Evolutionary conservation across 2,797 vertebrate genomes (phyloP).

Genomic region (Pipistrellus pipistrellus): DNA sequence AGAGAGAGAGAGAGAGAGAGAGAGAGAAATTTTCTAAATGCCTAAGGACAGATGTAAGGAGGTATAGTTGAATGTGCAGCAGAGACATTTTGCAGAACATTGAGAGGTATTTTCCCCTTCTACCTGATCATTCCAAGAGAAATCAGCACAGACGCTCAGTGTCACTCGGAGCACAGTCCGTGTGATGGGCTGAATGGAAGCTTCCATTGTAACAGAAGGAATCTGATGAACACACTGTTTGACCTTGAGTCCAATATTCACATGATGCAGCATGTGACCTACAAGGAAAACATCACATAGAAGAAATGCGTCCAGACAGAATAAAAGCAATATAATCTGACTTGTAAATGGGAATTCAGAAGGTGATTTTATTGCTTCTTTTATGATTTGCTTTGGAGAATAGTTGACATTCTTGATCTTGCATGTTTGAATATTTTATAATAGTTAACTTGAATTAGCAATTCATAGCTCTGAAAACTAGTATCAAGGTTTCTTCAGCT

Average conservation of each 20-base stretch:
- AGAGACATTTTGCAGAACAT: slow-evolving; percentile 2
- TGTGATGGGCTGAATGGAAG: slow-evolving; percentile 97
- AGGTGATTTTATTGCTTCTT: slow-evolving; percentile 84
- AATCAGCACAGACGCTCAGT: slow-evolving; percentile 94
- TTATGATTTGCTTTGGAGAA: slow-evolving; percentile 86
- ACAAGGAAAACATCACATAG: slow-evolving; percentile 85
- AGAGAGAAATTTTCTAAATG: slow-evolving; percentile 1
- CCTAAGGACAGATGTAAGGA: neutral
- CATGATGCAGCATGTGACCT: slow-evolving; percentile 99
- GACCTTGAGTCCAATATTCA: slow-evolving; percentile 96
- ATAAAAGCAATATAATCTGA: slow-evolving; percentile 83
- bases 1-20: too few relatives aligned
- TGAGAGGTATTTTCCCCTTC: slow-evolving; percentile 66
- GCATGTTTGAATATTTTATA: slow-evolving; percentile 89
- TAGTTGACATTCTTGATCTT: slow-evolving; percentile 88
- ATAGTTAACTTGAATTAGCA: slow-evolving; percentile 90
- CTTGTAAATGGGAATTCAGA: slow-evolving; percentile 87
- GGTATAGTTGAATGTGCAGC: neutral
- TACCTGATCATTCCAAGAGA: slow-evolving; percentile 98
- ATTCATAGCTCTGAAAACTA: slow-evolving; percentile 85
- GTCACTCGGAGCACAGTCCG: slow-evolving; percentile 96
- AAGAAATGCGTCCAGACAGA: slow-evolving; percentile 83
- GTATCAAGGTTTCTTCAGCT: slow-evolving; percentile 77
- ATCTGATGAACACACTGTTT: slow-evolving; percentile 98
- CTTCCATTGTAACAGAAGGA: slow-evolving; percentile 96